Percentiles rank a stretch among this genome's conserved stretches.
These are phyloP conservation scores for Alca torda DNA, from an alignment of 2,797 vertebrate species.

Conservation along the genomic window DNA sequence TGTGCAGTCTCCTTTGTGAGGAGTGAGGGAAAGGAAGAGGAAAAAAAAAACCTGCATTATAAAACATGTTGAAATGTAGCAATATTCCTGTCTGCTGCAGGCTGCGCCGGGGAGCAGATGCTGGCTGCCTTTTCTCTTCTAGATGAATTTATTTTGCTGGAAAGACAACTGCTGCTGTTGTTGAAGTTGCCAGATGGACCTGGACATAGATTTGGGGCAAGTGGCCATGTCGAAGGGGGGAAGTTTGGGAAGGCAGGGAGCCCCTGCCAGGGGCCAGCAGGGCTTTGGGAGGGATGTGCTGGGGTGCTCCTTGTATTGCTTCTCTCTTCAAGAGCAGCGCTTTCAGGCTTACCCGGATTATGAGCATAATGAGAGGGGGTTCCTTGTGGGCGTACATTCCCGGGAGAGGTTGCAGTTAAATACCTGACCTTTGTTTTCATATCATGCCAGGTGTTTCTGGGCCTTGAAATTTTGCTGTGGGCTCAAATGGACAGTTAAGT, in stretches of 20 bases:
- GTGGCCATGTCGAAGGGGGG: not conserved
- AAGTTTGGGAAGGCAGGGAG: not conserved
- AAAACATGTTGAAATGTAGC: not conserved
- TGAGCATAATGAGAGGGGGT: not conserved
- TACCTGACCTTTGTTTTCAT: not conserved
- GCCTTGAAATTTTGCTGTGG: not conserved
- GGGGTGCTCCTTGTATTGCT: not conserved
- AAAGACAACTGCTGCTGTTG: slow-evolving; percentile 1
- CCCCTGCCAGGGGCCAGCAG: not conserved
- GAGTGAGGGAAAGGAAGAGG: not conserved
- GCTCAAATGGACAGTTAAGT: not conserved
- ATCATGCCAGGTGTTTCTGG: not conserved
- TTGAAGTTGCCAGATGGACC: not conserved
- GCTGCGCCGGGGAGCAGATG: slow-evolving; percentile 8
- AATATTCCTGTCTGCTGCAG: not conserved
- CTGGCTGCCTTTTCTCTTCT: not conserved
- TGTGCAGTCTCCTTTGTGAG: not conserved
- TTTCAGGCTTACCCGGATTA: not conserved
- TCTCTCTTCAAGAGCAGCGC: not conserved
- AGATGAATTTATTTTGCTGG: slow-evolving; percentile 7
- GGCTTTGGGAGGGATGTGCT: not conserved
- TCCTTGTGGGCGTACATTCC: not conserved
- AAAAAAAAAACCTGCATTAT: not conserved
- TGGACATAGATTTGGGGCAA: not conserved
- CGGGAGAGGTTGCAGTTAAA: not conserved